Conservation (phyloP, 2,797 vertebrate species). For the Ispidina lecontei region DNA sequence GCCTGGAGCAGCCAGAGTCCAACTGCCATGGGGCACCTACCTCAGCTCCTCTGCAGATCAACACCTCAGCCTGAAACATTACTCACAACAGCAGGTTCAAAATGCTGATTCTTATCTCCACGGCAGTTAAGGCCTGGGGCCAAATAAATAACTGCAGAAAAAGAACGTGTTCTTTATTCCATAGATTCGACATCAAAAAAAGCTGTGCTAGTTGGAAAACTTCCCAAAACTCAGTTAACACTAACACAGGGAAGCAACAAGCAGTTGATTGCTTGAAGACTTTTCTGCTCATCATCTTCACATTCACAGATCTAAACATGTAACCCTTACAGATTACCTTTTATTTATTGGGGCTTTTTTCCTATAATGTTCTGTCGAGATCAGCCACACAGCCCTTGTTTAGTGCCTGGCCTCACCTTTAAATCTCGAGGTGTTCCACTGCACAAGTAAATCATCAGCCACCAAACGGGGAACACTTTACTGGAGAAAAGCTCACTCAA, state of each 20-base stretch:
- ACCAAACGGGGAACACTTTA: accelerated
- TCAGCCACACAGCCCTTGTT: background rate
- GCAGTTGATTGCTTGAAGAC: background rate
- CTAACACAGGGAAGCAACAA: background rate
- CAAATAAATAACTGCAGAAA: background rate
- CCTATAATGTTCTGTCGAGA: background rate
- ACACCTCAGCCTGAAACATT: background rate
- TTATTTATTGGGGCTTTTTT: background rate
- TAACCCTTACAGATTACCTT: background rate
- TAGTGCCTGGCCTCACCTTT: background rate
- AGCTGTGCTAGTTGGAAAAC: background rate
- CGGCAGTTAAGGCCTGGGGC: background rate
- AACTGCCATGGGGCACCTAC: background rate
- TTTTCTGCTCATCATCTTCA: background rate
- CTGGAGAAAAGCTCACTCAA: no score
- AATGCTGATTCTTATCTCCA: background rate
- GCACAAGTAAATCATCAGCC: background rate
- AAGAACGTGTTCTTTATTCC: background rate
- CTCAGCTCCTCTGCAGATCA: background rate
- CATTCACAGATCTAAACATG: accelerated
- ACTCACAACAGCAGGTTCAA: background rate
- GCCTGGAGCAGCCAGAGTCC: background rate
- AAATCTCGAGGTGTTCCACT: no score
- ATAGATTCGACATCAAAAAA: background rate
- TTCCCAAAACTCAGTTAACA: background rate